Percentiles rank a stretch among this genome's conserved stretches.
Conservation (phyloP, 2,797 vertebrate species). For the Chelidonichthys spinosus region DNA sequence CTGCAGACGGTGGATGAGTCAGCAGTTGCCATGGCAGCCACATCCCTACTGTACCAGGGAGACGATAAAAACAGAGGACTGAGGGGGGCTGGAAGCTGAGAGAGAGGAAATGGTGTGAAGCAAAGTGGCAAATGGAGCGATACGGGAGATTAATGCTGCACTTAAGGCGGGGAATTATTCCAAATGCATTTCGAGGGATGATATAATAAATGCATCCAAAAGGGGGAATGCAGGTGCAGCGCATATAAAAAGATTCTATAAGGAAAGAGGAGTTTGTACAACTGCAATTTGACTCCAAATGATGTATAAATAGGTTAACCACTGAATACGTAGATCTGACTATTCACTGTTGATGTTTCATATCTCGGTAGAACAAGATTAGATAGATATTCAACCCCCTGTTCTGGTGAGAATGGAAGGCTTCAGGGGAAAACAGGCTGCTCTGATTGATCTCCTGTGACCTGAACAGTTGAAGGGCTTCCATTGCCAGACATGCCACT, state of each 20-base stretch:
- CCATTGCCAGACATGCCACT: slow-evolving; percentile 78
- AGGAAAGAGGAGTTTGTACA: background rate
- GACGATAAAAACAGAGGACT: slow-evolving; percentile 43
- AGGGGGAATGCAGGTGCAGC: slow-evolving; percentile 13
- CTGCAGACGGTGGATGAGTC: slow-evolving; percentile 73
- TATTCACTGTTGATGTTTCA: slow-evolving; percentile 7
- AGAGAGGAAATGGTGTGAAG: slow-evolving; percentile 29
- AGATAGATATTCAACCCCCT: slow-evolving; percentile 50
- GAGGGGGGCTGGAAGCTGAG: background rate
- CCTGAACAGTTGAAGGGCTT: slow-evolving; percentile 76
- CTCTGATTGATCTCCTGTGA: slow-evolving; percentile 82
- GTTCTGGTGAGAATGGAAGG: slow-evolving; percentile 56
- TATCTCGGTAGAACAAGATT: slow-evolving; percentile 49
- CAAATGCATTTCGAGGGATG: slow-evolving; percentile 33
- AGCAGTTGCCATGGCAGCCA: slow-evolving; percentile 84
- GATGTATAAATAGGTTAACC: background rate
- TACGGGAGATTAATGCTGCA: slow-evolving; percentile 17
- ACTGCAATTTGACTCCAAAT: background rate
- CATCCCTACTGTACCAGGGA: slow-evolving; percentile 65
- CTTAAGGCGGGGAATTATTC: slow-evolving; percentile 7
- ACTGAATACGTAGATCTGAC: background rate
- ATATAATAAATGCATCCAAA: slow-evolving; percentile 6
- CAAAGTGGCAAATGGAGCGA: slow-evolving; percentile 29
- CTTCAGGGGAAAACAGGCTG: slow-evolving; percentile 68
- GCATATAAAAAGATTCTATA: background rate